Percentiles rank a stretch among this genome's conserved stretches.
Conservation (phyloP, 2,888 invertebrate species). For the Dimorphilus gyrociliatus region DNA sequence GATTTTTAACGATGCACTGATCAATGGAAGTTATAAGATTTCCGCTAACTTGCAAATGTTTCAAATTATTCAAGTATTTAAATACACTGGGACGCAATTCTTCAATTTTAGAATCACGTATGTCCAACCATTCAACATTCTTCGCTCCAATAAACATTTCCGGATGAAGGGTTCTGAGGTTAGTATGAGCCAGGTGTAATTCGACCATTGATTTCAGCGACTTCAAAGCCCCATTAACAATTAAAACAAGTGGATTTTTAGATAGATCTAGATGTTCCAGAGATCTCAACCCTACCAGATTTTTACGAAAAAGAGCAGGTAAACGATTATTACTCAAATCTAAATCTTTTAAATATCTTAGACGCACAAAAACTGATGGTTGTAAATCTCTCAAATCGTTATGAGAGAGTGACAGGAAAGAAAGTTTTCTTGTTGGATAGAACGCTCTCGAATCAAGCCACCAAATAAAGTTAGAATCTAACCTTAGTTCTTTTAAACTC, state of each 20-base stretch:
- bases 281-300: constrained; percentile 9
- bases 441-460: constrained; percentile 10
- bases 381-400: constrained; percentile 12
- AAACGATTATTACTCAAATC: constrained; percentile 11
- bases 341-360: constrained; percentile 6
- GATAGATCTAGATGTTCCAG: constrained; percentile 8
- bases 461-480: constrained; percentile 7
- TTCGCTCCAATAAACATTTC: too few species aligned
- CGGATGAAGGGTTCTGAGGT: too few species aligned
- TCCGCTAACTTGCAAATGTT: too few species aligned
- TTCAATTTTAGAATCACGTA: too few species aligned
- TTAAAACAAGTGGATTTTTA: constrained; percentile 10
- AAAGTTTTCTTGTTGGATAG: constrained; percentile 5
- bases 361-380: constrained; percentile 7
- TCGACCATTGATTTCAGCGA: too few species aligned
- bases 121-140: too few species aligned
- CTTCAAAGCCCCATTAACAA: too few species aligned
- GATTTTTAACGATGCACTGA: too few species aligned
- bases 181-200: too few species aligned
- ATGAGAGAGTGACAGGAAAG: constrained; percentile 6
- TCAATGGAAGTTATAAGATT: too few species aligned
- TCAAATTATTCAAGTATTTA: too few species aligned
- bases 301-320: constrained; percentile 13
- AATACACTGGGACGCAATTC: too few species aligned
- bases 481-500: constrained; percentile 6